phyloP scores from a whole-genome alignment of 2,113 vertebrate genomes.

The Pteropus alecto region DNA sequence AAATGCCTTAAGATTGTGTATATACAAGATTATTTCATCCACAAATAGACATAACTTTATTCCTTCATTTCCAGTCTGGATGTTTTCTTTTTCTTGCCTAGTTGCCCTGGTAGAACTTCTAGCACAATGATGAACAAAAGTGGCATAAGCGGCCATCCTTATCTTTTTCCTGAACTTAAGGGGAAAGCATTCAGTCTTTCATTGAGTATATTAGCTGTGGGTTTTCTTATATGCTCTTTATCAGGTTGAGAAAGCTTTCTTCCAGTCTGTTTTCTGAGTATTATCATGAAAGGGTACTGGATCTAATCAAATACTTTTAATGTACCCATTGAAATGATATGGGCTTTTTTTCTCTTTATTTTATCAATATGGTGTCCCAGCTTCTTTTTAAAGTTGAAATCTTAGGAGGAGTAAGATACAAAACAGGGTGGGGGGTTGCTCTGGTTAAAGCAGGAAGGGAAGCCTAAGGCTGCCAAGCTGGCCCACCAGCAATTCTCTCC shows the following conservation, averaged over 20 bases:
- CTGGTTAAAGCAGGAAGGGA: background rate
- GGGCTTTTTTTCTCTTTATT: background rate
- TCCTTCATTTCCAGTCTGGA: background rate
- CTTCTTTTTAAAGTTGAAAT: background rate
- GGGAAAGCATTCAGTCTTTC: background rate
- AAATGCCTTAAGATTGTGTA: background rate
- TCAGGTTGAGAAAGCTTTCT: background rate
- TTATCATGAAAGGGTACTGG: background rate
- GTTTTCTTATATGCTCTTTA: background rate
- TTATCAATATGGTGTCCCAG: background rate
- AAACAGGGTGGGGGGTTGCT: background rate
- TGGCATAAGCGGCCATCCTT: background rate
- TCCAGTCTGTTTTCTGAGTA: background rate
- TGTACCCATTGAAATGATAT: background rate
- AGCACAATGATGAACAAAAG: background rate
- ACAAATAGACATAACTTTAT: background rate
- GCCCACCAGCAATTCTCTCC: background rate
- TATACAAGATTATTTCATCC: background rate
- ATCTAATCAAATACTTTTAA: conserved; percentile 1
- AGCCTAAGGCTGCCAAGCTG: background rate
- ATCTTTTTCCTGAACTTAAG: background rate
- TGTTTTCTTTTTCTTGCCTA: background rate
- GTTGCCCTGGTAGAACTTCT: background rate
- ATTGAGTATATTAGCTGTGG: background rate
- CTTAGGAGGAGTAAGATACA: background rate